A percentile compares a stretch with the other conserved stretches of the same genome.
These are phyloP conservation scores for Heliocidaris tuberculata DNA, from an alignment of 35 echinoderm and acorn worm species.

Conservation along the genomic window DNA sequence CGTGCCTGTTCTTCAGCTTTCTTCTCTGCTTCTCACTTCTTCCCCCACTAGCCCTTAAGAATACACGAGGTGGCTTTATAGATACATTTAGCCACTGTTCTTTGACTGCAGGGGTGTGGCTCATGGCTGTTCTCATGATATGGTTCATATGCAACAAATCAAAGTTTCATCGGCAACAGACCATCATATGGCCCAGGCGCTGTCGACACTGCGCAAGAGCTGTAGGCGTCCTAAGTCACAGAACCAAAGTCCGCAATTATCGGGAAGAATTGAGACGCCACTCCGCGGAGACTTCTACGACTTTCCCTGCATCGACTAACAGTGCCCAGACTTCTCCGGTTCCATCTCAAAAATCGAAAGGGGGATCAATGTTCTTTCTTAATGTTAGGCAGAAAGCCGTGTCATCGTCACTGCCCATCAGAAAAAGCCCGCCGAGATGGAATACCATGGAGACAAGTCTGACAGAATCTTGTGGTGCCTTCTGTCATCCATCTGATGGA, in stretches of 20 bases:
- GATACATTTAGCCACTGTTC: neutral
- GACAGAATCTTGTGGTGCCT: neutral
- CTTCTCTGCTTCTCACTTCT: neutral
- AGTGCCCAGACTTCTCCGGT: neutral
- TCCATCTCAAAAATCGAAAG: neutral
- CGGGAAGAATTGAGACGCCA: neutral
- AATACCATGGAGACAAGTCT: neutral
- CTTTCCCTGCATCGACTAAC: neutral
- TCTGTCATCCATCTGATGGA: neutral
- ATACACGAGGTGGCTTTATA: neutral
- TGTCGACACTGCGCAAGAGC: slow-evolving; percentile 38
- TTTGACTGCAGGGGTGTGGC: neutral
- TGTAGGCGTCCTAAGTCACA: neutral
- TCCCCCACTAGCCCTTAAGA: neutral
- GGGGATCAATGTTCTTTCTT: neutral
- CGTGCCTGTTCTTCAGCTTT: slow-evolving; percentile 22
- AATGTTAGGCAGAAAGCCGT: no score
- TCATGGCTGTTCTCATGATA: neutral
- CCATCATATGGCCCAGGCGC: neutral
- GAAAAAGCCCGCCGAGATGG: neutral
- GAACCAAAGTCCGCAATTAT: neutral
- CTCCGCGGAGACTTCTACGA: neutral
- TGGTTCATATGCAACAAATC: slow-evolving; percentile 30
- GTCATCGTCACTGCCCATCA: neutral
- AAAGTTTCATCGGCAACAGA: slow-evolving; percentile 19